Conservation (phyloP, 1,140 invertebrate species). For the Caenorhabditis latens region DNA sequence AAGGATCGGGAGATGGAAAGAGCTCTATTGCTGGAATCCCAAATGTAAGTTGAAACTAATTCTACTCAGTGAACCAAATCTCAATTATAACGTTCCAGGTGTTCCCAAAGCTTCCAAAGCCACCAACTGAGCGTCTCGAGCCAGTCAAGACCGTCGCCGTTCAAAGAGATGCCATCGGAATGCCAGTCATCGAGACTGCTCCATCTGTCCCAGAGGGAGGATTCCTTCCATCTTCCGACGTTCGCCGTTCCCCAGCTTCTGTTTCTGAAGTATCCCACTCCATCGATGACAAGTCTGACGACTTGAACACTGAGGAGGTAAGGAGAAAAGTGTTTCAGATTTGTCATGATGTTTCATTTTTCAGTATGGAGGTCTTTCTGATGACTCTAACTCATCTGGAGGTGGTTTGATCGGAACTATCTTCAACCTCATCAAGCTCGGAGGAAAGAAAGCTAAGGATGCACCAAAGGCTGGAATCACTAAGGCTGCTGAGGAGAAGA, state of each 20-base stretch:
- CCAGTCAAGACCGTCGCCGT: constrained; percentile 20
- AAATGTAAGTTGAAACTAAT: constrained; percentile 56
- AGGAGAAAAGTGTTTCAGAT: neutral
- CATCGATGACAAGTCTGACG: constrained; percentile 44
- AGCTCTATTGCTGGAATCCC: constrained; percentile 76
- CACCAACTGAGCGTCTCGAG: constrained; percentile 48
- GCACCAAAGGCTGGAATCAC: neutral
- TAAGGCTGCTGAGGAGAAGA: constrained; percentile 53
- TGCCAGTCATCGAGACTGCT: constrained; percentile 57
- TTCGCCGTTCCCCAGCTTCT: constrained; percentile 70
- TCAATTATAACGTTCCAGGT: constrained; percentile 40
- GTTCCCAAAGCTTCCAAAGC: constrained; percentile 72
- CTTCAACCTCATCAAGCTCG: constrained; percentile 75
- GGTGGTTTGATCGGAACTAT: constrained; percentile 78
- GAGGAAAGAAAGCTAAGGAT: constrained; percentile 54
- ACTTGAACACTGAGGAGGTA: constrained; percentile 68
- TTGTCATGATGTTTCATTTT: constrained; percentile 2
- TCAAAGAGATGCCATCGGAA: constrained; percentile 8
- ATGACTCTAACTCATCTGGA: constrained; percentile 71
- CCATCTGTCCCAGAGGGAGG: constrained; percentile 76
- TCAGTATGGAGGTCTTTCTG: constrained; percentile 74
- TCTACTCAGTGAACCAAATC: neutral
- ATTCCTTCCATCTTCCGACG: constrained; percentile 70
- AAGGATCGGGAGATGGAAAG: constrained; percentile 63
- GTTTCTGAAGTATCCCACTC: constrained; percentile 71